phyloP scores from a whole-genome alignment of 2,888 invertebrate species.

The Limnephilus lunatus region DNA sequence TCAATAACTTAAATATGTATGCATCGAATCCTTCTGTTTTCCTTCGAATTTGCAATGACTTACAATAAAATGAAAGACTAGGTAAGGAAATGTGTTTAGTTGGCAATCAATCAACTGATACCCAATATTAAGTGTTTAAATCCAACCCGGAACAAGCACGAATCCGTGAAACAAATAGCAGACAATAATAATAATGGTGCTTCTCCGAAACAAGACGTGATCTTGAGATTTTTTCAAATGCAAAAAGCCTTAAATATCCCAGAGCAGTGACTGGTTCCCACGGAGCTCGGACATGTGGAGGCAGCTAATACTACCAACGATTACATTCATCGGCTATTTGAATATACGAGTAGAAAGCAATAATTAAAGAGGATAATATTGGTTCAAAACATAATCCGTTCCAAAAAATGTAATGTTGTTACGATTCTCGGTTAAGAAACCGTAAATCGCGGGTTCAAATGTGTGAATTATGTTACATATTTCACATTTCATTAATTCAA shows the following conservation, averaged over 20 bases:
- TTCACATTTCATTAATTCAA: no score
- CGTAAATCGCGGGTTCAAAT: no score
- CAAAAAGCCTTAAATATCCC: background rate
- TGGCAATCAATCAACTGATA: background rate
- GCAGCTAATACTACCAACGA: background rate
- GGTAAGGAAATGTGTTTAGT: background rate
- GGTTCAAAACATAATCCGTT: no score
- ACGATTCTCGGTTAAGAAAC: no score
- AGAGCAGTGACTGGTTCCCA: background rate
- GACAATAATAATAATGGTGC: background rate
- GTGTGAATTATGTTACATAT: no score
- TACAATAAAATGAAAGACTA: background rate
- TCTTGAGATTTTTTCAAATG: slow-evolving; percentile 2
- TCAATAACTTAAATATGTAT: background rate
- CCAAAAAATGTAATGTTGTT: no score
- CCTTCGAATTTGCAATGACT: no score
- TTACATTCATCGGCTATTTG: no score
- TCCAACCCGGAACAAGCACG: background rate
- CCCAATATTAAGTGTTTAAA: background rate
- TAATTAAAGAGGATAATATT: no score
- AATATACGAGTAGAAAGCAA: no score
- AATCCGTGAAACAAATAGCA: background rate
- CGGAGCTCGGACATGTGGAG: background rate
- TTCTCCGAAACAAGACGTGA: background rate
- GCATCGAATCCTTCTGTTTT: background rate